phyloP scores from a whole-genome alignment of 2,888 invertebrate species.

The Villa cingulata region DNA sequence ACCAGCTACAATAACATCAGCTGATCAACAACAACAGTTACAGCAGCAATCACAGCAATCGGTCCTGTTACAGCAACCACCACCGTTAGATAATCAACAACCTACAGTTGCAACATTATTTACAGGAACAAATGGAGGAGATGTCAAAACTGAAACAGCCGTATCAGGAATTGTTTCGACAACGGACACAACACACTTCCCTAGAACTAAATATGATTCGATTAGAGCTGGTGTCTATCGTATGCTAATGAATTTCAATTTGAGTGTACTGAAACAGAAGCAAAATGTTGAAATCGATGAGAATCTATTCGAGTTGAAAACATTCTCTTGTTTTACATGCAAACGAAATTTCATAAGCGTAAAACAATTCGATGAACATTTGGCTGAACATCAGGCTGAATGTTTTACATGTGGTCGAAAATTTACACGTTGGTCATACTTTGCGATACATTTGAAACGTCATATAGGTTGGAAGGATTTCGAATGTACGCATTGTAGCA shows the following conservation, averaged over 20 bases:
- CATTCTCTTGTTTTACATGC: constrained; percentile 45
- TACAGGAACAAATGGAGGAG: background rate
- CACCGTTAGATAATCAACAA: constrained; percentile 9
- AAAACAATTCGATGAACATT: constrained; percentile 54
- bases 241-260: constrained; percentile 32
- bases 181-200: constrained; percentile 8
- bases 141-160: background rate
- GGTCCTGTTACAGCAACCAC: constrained; percentile 12
- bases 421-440: constrained; percentile 58
- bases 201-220: constrained; percentile 20
- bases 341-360: constrained; percentile 54
- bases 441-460: constrained; percentile 63
- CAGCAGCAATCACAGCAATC: constrained; percentile 7
- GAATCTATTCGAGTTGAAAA: constrained; percentile 28
- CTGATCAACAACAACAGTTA: constrained; percentile 12
- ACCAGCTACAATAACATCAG: constrained; percentile 6
- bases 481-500: constrained; percentile 63
- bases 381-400: constrained; percentile 67
- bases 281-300: constrained; percentile 29
- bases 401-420: constrained; percentile 70
- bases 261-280: constrained; percentile 30
- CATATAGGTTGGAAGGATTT: constrained; percentile 64
- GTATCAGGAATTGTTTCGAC: constrained; percentile 5
- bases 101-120: background rate
- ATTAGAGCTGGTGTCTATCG: constrained; percentile 31